Evolutionary conservation across 2,888 invertebrate genomes (phyloP).

Genomic region (Drosophila testacea): DNA sequence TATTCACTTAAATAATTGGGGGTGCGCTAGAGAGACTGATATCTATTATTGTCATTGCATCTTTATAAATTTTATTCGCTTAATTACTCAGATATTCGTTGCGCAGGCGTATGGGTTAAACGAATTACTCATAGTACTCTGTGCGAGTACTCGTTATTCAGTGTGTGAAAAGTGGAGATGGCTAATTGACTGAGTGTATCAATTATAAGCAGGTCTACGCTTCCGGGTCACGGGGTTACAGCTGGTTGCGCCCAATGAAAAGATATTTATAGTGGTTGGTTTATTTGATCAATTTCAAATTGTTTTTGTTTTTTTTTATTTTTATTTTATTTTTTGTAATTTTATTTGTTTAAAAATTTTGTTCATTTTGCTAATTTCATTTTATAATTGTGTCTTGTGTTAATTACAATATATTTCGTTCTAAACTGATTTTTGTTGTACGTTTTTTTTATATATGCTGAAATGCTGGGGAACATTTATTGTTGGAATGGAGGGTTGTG

Average conservation of each 20-base stretch:
- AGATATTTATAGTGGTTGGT: constrained; percentile 16
- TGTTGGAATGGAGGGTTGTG: constrained; percentile 41
- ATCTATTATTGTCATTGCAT: constrained; percentile 31
- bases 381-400: constrained; percentile 73
- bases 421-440: constrained; percentile 69
- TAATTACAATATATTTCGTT: constrained; percentile 79
- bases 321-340: constrained; percentile 60
- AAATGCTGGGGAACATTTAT: constrained; percentile 51
- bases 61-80: constrained; percentile 53
- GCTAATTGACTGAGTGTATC: constrained; percentile 31
- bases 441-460: constrained; percentile 54
- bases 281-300: constrained; percentile 74
- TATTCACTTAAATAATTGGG: constrained; percentile 72
- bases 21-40: not conserved
- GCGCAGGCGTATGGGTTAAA: constrained; percentile 49
- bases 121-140: constrained; percentile 14
- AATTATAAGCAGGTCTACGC: constrained; percentile 29
- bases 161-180: constrained; percentile 13
- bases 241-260: constrained; percentile 17
- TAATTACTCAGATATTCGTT: constrained; percentile 52
- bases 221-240: constrained; percentile 44
- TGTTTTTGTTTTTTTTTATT: constrained; percentile 48
- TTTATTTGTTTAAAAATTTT: constrained; percentile 82
- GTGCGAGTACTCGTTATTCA: not conserved
- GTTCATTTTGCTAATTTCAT: constrained; percentile 77